A percentile compares a stretch with the other conserved stretches of the same genome.
These are phyloP conservation scores for Helleia helle DNA, from an alignment of 2,888 invertebrate genomes.

Conservation along the genomic window DNA sequence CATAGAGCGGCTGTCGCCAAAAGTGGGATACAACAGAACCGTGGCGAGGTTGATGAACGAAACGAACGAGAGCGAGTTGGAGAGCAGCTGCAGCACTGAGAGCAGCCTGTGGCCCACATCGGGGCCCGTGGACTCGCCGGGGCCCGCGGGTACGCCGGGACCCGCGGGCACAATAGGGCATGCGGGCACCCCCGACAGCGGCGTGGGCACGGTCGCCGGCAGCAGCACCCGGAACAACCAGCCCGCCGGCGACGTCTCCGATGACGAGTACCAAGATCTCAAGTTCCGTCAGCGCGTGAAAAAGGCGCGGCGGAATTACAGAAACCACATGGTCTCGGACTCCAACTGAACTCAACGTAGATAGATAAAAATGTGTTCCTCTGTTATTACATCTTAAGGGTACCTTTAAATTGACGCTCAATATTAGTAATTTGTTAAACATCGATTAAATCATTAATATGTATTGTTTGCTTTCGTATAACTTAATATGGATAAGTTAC, in stretches of 20 bases:
- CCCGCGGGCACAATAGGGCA: conserved; percentile 37
- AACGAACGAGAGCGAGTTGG: conserved; percentile 65
- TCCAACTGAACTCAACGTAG: conserved; percentile 65
- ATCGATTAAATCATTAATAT: too few relatives aligned
- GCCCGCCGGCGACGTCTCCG: conserved; percentile 47
- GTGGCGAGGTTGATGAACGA: conserved; percentile 63
- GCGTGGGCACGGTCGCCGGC: conserved; percentile 46
- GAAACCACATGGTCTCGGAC: conserved; percentile 78
- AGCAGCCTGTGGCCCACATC: conserved; percentile 42
- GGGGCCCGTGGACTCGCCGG: conserved; percentile 30
- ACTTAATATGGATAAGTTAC: too few relatives aligned
- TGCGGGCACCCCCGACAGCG: conserved; percentile 39
- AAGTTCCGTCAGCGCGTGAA: conserved; percentile 75
- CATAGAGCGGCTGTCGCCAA: conserved; percentile 35
- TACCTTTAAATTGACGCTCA: background rate
- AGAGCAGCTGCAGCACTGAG: conserved; percentile 63
- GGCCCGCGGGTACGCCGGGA: conserved; percentile 31
- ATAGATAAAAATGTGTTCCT: conserved; percentile 10
- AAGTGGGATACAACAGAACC: conserved; percentile 41
- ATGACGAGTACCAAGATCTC: conserved; percentile 64
- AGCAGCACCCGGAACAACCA: conserved; percentile 42
- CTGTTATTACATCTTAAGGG: background rate
- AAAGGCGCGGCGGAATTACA: conserved; percentile 76
- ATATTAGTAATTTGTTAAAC: background rate
- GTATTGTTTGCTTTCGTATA: too few relatives aligned